phyloP scores from a whole-genome alignment of 2,797 vertebrate genomes.

The Fratercula arctica region DNA sequence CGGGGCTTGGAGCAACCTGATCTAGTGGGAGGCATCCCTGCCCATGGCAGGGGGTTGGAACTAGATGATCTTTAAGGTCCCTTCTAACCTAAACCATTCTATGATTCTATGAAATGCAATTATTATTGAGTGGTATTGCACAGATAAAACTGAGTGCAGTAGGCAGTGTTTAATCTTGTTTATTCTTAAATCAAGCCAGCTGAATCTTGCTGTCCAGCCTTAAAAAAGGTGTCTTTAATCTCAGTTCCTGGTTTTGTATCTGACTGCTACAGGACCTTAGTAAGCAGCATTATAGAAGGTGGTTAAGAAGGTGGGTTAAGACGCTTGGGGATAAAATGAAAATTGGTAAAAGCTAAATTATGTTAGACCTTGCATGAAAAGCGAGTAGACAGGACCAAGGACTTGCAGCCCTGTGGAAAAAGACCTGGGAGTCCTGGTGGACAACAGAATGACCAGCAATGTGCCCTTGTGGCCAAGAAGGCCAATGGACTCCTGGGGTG shows the following conservation, averaged over 20 bases:
- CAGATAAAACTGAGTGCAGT: neutral
- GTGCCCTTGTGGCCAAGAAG: too few species aligned
- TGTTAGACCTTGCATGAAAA: rapidly evolving
- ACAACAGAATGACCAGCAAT: too few species aligned
- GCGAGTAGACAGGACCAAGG: rapidly evolving
- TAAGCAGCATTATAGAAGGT: neutral
- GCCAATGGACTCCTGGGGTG: too few species aligned
- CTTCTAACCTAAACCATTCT: too few species aligned
- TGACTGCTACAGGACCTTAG: neutral
- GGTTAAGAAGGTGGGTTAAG: neutral
- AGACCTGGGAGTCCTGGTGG: too few species aligned
- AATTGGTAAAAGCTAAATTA: neutral
- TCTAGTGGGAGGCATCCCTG: too few species aligned
- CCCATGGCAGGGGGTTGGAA: too few species aligned
- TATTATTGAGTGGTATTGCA: neutral
- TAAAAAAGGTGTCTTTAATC: neutral
- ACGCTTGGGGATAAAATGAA: rapidly evolving
- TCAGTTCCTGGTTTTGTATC: neutral
- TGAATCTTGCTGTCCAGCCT: neutral
- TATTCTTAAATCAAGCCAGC: neutral
- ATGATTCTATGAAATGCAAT: neutral
- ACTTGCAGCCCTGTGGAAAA: too few species aligned
- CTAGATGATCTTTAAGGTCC: too few species aligned
- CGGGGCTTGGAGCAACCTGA: too few species aligned
- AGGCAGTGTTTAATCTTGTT: neutral